A percentile compares a stretch with the other conserved stretches of the same genome.
phyloP scores from a whole-genome alignment of 2,888 invertebrate genomes.

The Campoplex capitator region DNA sequence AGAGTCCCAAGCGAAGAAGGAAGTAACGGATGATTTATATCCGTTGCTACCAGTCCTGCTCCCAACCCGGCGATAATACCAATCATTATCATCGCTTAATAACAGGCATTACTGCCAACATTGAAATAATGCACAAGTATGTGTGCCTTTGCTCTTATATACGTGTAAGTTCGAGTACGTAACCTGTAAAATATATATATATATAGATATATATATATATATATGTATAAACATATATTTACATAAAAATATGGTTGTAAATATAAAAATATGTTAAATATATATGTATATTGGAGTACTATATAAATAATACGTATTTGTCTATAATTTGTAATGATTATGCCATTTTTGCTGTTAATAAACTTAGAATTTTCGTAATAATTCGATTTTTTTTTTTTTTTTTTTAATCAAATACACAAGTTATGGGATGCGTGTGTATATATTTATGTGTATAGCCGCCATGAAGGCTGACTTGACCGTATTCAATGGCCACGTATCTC shows the following conservation, averaged over 20 bases:
- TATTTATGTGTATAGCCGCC: constrained; percentile 14
- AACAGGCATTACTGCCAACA: constrained; percentile 85
- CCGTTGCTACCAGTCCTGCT: constrained; percentile 84
- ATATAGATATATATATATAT: background rate
- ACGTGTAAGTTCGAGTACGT: constrained; percentile 69
- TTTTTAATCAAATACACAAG: background rate
- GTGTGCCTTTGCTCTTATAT: constrained; percentile 36
- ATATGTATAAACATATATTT: no score
- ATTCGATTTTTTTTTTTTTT: background rate
- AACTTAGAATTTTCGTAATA: background rate
- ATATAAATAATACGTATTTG: background rate
- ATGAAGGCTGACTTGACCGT: constrained; percentile 37
- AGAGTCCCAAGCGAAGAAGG: constrained; percentile 81
- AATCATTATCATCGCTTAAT: constrained; percentile 85
- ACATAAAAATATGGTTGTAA: background rate
- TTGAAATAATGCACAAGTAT: constrained; percentile 83
- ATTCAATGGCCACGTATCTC: constrained; percentile 74
- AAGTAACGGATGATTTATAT: constrained; percentile 85
- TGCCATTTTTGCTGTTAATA: background rate
- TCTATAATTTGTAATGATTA: background rate
- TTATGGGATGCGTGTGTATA: background rate
- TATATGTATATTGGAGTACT: background rate
- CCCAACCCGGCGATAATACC: constrained; percentile 84
- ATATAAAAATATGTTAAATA: background rate
- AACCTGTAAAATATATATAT: constrained; percentile 11